phyloP scores from a whole-genome alignment of 2,797 vertebrate genomes.

The Crax fasciolata region DNA sequence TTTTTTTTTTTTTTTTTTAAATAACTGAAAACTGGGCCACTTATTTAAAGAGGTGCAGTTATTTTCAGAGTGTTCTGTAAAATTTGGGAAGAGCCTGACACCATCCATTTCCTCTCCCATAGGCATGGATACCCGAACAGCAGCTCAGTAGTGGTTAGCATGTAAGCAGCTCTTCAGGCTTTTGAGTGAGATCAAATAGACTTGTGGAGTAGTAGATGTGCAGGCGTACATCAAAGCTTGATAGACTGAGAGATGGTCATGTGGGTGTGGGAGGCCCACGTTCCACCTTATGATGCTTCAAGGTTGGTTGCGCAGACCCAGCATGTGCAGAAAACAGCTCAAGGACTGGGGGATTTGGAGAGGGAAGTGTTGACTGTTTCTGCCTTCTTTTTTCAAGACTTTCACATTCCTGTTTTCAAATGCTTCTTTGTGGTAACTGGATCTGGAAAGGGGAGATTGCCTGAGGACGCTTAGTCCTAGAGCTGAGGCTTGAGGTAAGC shows the following conservation, averaged over 20 bases:
- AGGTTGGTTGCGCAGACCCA: background rate
- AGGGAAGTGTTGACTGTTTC: background rate
- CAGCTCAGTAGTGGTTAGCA: background rate
- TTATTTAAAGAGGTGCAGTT: background rate
- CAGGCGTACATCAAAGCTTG: background rate
- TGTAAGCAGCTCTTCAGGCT: background rate
- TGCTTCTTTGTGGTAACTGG: background rate
- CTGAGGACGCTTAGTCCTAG: background rate
- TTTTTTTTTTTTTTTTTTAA: background rate
- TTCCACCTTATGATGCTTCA: background rate
- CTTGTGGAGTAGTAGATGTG: background rate
- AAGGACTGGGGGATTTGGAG: background rate
- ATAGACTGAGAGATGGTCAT: background rate
- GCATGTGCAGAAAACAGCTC: background rate
- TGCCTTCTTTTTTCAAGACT: background rate
- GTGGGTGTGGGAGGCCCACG: background rate
- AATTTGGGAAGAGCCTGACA: background rate
- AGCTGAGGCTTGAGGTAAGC: background rate
- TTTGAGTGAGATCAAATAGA: fast-evolving
- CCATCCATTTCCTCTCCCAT: background rate
- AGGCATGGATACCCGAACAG: background rate
- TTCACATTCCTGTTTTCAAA: background rate
- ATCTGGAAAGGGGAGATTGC: background rate
- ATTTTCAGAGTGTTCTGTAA: background rate
- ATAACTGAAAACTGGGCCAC: background rate